Percentiles rank a stretch among this genome's conserved stretches.
phyloP scores from a whole-genome alignment of 2,888 invertebrate genomes.

The Cactoblastis cactorum region DNA sequence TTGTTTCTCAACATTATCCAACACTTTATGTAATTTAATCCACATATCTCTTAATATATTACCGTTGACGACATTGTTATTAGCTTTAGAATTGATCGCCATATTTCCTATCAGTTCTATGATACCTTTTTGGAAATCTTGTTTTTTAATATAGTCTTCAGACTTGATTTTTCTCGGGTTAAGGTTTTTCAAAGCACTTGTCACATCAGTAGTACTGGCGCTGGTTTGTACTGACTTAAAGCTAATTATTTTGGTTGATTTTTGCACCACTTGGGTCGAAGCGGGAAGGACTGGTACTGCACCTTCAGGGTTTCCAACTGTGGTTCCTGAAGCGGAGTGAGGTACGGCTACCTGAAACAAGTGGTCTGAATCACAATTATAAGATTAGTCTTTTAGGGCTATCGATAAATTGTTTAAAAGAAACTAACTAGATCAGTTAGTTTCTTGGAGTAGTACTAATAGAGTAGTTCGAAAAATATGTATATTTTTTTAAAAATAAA shows the following conservation, averaged over 20 bases:
- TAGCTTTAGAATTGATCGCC: conserved; percentile 23
- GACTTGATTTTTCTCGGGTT: conserved; percentile 37
- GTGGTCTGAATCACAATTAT: background rate
- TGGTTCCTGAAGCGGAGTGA: conserved; percentile 31
- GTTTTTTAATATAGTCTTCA: conserved; percentile 34
- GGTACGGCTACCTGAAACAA: conserved; percentile 54
- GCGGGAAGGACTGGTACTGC: conserved; percentile 19
- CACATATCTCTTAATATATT: conserved; percentile 20
- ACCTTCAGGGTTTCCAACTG: conserved; percentile 25
- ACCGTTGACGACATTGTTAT: conserved; percentile 16
- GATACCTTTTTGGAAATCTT: conserved; percentile 30
- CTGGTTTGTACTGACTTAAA: conserved; percentile 36
- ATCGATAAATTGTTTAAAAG: too few species aligned
- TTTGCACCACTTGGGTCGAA: conserved; percentile 29
- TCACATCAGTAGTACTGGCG: conserved; percentile 32
- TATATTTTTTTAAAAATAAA: too few species aligned
- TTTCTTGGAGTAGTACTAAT: too few species aligned
- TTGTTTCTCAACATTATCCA: conserved; percentile 6
- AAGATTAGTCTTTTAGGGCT: too few species aligned
- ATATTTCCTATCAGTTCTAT: conserved; percentile 33
- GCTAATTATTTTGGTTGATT: conserved; percentile 23
- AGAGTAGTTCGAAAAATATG: too few species aligned
- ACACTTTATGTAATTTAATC: conserved; percentile 16
- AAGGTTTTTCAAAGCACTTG: conserved; percentile 12
- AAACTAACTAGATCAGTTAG: too few species aligned